phyloP scores from a whole-genome alignment of 1,140 invertebrate genomes.

The Littorina saxatilis region DNA sequence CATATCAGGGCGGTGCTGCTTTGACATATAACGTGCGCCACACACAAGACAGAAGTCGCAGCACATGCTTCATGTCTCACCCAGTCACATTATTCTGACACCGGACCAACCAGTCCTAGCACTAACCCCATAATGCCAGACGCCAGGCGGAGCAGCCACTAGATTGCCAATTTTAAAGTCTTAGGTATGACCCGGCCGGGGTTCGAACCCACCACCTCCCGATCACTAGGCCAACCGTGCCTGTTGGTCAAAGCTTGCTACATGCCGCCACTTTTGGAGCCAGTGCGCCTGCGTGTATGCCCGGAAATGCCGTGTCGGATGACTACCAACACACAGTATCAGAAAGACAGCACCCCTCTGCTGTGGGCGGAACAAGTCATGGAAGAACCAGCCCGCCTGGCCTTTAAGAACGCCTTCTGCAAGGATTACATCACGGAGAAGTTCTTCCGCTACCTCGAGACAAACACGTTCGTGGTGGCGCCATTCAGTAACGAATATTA shows the following conservation, averaged over 20 bases:
- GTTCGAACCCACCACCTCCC: too few relatives aligned
- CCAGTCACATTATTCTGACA: too few relatives aligned
- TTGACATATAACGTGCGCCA: too few relatives aligned
- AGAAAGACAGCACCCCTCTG: neutral
- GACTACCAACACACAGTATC: neutral
- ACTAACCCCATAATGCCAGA: too few relatives aligned
- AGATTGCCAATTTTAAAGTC: too few relatives aligned
- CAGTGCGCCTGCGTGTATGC: slow-evolving; percentile 1
- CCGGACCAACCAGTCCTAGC: too few relatives aligned
- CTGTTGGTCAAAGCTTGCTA: neutral
- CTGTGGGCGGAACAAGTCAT: neutral
- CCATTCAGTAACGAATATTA: slow-evolving; percentile 2
- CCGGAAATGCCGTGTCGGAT: neutral
- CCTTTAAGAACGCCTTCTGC: slow-evolving; percentile 92
- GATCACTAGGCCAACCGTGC: too few relatives aligned
- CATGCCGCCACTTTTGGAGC: slow-evolving; percentile 9
- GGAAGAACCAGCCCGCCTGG: slow-evolving; percentile 70
- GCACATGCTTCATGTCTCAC: too few relatives aligned
- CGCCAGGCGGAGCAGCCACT: too few relatives aligned
- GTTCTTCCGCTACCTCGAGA: slow-evolving; percentile 81
- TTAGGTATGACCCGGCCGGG: too few relatives aligned
- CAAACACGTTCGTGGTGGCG: slow-evolving; percentile 35
- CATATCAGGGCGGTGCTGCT: too few relatives aligned
- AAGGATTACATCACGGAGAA: slow-evolving; percentile 97
- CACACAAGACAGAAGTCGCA: too few relatives aligned